Evolutionary conservation across 2,113 vertebrate species (phyloP).

Genomic region (Acrocephalus kingi): DNA sequence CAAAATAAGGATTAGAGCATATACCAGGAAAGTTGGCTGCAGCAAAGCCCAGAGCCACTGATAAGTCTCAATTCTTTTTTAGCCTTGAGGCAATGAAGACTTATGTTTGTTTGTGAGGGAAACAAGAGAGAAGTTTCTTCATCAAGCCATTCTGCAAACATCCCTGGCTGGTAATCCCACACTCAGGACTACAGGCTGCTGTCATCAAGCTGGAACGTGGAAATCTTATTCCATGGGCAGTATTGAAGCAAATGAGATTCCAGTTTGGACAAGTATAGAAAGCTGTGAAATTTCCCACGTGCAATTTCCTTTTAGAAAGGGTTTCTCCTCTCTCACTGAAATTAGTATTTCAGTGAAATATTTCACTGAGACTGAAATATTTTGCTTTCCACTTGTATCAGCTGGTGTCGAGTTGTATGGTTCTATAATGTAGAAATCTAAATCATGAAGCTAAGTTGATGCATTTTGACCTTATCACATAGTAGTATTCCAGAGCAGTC

Average conservation of each 20-base stretch:
- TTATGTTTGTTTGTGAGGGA: neutral
- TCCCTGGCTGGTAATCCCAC: neutral
- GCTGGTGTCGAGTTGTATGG: neutral
- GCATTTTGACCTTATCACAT: slow-evolving; percentile 1
- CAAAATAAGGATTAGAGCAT: neutral
- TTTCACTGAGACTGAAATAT: neutral
- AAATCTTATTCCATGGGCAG: neutral
- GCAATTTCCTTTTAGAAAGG: neutral
- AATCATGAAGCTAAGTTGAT: neutral
- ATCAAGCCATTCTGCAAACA: neutral
- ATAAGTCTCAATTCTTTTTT: neutral
- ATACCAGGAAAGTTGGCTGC: neutral
- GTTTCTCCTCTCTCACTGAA: neutral
- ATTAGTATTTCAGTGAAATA: neutral
- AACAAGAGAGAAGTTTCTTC: neutral
- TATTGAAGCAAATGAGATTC: neutral
- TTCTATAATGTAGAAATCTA: neutral
- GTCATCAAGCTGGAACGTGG: neutral
- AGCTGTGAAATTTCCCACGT: neutral
- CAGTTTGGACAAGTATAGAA: neutral
- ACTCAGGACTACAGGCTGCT: neutral
- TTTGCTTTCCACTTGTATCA: neutral
- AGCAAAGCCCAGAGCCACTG: neutral
- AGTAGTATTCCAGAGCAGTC: neutral
- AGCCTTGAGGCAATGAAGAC: neutral